Evolutionary conservation across 1,140 invertebrate genomes (phyloP).

Genomic region (Drosophila tsacasi): DNA sequence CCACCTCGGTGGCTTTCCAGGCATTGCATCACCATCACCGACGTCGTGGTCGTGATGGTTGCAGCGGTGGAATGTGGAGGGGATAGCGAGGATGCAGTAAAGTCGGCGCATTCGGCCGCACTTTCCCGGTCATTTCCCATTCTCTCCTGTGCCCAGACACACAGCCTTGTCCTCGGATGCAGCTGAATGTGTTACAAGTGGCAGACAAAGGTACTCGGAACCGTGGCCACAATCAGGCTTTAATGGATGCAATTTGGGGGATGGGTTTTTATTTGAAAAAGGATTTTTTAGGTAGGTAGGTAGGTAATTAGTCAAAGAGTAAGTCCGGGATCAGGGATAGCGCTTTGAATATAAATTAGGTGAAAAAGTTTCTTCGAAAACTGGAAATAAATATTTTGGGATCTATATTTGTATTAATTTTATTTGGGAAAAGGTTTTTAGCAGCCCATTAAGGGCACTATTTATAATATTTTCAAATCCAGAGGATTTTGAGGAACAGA

Average conservation of each 20-base stretch:
- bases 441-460: no score
- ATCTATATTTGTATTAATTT: not conserved
- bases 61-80: conserved; percentile 3
- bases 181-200: conserved; percentile 79
- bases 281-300: not conserved
- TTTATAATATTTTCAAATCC: no score
- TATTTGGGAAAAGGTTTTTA: no score
- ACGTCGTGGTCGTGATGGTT: conserved; percentile 40
- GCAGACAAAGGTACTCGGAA: conserved; percentile 19
- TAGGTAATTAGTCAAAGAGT: not conserved
- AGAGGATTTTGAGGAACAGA: no score
- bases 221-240: not conserved
- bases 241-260: not conserved
- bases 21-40: conserved; percentile 58
- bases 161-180: conserved; percentile 7
- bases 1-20: conserved; percentile 36
- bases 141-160: no score
- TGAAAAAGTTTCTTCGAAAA: not conserved
- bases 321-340: no score
- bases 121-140: conserved; percentile 47
- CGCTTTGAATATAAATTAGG: no score
- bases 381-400: not conserved
- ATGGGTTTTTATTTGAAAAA: no score
- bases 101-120: conserved; percentile 53
- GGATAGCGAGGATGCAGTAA: conserved; percentile 41